Evolutionary conservation across 2,888 invertebrate species (phyloP), one percentile per base, ranked within the genome.

Genomic region (Heteromurus nitidus): DNA sequence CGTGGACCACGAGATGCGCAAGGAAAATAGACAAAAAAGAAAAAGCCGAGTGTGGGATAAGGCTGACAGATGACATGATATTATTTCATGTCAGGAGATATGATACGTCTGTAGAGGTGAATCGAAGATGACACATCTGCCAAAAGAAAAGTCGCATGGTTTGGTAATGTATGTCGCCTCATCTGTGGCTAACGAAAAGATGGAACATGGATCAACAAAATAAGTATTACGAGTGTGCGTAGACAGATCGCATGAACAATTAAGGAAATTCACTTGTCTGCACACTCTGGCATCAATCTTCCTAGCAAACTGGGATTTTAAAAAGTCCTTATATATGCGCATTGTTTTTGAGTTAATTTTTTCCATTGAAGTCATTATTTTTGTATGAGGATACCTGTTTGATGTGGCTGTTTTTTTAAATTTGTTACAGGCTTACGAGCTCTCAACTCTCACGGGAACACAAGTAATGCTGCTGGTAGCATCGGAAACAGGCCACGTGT

Each of bases 401-500:
- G n/a, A 58, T 69, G 47, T 77, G 20, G 47, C 65, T 36, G 18
- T 62, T 84, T 42, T 26, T 36, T 44, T 13, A 36, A 36, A 36
- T 9, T 36, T n/a, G n/a, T 92, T 92, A 11, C 93, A 99, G 99
- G 99, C 99, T 80, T 99, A 99, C 92, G 99, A 99, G 91, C 91
- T 99, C 88, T 98, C 99, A 83, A 99, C 99, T 87, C 91, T 99
- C 90, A 99, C 99, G 86, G 99, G 99, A 73, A 99, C 99, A 42
- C 99, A 99, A 91, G 99, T 99, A 90, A 99, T 99, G 99, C 92
- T 99, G 88, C 92, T 99, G 89, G 99, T 99, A 86, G 99, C 99
- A 83, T 98, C 97, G 86, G 99, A 98, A 91, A 99, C 99, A 22
- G 99, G 99, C 73, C 99, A 99, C 91, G 99, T 99, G 88, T 99